phyloP scores from a whole-genome alignment of 2,888 invertebrate genomes.

The Drosophila peninsularis region DNA sequence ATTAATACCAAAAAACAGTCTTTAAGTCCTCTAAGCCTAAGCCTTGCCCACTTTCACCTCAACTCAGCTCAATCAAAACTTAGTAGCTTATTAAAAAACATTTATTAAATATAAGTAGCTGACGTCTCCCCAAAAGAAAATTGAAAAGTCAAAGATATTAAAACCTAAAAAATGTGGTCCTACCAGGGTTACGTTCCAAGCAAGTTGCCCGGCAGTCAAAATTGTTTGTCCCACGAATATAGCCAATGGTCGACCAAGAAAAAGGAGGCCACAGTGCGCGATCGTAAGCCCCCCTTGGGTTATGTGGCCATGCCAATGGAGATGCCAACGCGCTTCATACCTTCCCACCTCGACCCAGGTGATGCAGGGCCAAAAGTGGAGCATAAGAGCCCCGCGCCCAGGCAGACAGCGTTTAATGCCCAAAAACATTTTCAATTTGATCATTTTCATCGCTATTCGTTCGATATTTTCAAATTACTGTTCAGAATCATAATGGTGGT shows the following conservation, averaged over 20 bases:
- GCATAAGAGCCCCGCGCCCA: background rate
- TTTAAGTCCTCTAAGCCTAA: no score
- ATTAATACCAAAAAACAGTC: no score
- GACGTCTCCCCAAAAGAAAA: background rate
- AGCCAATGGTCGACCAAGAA: background rate
- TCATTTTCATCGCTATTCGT: constrained; percentile 5
- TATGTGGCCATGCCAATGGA: background rate
- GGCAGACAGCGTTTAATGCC: background rate
- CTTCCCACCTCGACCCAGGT: no score
- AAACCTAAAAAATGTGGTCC: background rate
- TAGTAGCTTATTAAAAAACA: background rate
- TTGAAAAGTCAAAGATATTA: background rate
- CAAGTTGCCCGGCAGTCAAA: background rate
- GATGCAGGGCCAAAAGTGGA: background rate
- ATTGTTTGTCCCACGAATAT: background rate
- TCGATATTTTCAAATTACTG: constrained; percentile 6
- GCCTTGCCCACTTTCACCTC: no score
- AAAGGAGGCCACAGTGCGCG: rapidly evolving
- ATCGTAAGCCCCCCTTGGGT: background rate
- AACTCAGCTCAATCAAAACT: background rate
- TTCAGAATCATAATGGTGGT: background rate
- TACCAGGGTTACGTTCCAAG: constrained; percentile 10
- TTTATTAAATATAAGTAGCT: background rate
- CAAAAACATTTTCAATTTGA: background rate
- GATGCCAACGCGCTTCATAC: background rate